Evolutionary conservation across 2,888 invertebrate species (phyloP).

Genomic region (Deilephila porcellus): DNA sequence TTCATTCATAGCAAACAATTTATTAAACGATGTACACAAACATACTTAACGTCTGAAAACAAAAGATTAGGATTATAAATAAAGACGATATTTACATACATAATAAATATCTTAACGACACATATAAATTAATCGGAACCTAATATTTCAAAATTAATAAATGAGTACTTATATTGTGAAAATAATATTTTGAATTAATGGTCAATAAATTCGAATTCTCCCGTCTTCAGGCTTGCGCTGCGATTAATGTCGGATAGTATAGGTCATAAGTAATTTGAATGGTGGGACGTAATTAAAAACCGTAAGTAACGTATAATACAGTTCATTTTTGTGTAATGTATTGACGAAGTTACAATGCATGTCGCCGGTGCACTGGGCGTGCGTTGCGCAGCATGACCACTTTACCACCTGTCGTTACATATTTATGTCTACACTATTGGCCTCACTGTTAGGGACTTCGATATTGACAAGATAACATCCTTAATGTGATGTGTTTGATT

Average conservation of each 20-base stretch:
- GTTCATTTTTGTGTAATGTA: conserved; percentile 64
- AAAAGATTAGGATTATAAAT: conserved; percentile 81
- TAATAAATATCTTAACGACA: conserved; percentile 85
- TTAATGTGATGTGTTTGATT: conserved; percentile 86
- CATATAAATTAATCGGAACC: conserved; percentile 85
- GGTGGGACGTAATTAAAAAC: conserved; percentile 54
- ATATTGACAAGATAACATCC: conserved; percentile 86
- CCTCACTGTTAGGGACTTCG: conserved; percentile 84
- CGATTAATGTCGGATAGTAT: conserved; percentile 53
- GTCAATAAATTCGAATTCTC: conserved; percentile 85
- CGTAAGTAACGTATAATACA: conserved; percentile 59
- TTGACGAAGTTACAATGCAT: conserved; percentile 56
- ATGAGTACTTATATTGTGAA: conserved; percentile 85
- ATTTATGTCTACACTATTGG: conserved; percentile 85
- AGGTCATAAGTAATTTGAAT: conserved; percentile 51
- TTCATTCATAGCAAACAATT: conserved; percentile 49
- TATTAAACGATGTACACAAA: conserved; percentile 59
- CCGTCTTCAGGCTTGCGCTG: conserved; percentile 84
- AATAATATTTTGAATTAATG: conserved; percentile 85
- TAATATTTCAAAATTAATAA: conserved; percentile 86
- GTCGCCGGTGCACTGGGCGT: conserved; percentile 65
- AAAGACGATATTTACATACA: conserved; percentile 83
- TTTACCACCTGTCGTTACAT: conserved; percentile 85
- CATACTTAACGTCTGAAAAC: conserved; percentile 69
- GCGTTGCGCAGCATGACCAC: conserved; percentile 83